Evolutionary conservation across 1,140 invertebrate species (phyloP).

Genomic region (Eufriesea mexicana): DNA sequence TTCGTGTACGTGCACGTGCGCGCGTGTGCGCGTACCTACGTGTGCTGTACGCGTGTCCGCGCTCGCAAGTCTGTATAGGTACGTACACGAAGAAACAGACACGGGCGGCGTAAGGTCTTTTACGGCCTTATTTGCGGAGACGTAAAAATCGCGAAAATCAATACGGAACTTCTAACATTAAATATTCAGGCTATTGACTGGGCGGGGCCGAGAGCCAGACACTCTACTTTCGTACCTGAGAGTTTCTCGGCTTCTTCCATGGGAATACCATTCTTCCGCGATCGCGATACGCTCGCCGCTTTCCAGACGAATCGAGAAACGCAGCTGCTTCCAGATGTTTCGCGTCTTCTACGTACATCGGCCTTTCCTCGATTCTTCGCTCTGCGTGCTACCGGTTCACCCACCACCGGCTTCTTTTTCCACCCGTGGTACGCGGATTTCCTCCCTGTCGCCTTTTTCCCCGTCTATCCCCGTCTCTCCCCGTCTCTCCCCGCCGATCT

Average conservation of each 20-base stretch:
- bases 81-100: conserved; percentile 4
- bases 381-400: neutral
- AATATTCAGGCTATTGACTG: conserved; percentile 81
- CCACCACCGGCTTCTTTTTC: neutral
- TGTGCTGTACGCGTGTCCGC: neutral
- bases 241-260: neutral
- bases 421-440: too few relatives aligned
- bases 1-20: neutral
- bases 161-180: conserved; percentile 81
- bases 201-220: conserved; percentile 65
- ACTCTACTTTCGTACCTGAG: conserved; percentile 60
- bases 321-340: conserved; percentile 1
- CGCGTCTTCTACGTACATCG: neutral
- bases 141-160: conserved; percentile 82
- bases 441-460: too few relatives aligned
- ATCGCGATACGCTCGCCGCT: conserved; percentile 13
- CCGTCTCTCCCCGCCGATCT: too few relatives aligned
- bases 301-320: neutral
- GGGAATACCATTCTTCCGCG: conserved; percentile 36
- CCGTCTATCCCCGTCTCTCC: too few relatives aligned
- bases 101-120: conserved; percentile 67
- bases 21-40: neutral
- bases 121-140: conserved; percentile 81
- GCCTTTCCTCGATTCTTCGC: neutral
- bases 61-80: neutral